A percentile compares a stretch with the other conserved stretches of the same genome.
Conservation (phyloP, 2,797 vertebrate genomes). For the Pseudopleuronectes americanus region DNA sequence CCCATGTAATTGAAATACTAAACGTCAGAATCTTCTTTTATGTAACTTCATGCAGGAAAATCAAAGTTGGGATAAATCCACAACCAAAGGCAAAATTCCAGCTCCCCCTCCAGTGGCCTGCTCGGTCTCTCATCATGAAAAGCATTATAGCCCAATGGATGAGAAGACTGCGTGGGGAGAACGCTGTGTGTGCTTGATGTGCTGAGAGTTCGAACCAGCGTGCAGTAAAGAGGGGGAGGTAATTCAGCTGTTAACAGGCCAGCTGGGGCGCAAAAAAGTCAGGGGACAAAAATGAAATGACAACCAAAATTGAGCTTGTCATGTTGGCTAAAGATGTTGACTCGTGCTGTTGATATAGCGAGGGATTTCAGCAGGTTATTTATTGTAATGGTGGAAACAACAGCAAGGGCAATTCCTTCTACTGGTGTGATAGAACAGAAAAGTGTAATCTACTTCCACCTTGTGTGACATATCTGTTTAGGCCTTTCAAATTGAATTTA, state of each 20-base stretch:
- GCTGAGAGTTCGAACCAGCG: slow-evolving; percentile 21
- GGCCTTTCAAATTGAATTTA: background rate
- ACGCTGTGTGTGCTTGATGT: slow-evolving; percentile 12
- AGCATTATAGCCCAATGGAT: slow-evolving; percentile 25
- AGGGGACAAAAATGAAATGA: slow-evolving; percentile 19
- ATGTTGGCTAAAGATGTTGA: slow-evolving; percentile 5
- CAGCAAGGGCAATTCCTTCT: background rate
- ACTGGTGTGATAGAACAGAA: background rate
- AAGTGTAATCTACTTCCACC: background rate
- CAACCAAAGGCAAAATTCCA: slow-evolving; percentile 19
- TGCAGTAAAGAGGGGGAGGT: background rate
- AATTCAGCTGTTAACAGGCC: slow-evolving; percentile 18
- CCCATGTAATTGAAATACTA: too few relatives aligned
- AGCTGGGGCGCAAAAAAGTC: slow-evolving; percentile 21
- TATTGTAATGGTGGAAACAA: background rate
- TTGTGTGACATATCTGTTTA: background rate
- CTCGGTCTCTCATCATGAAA: slow-evolving; percentile 39
- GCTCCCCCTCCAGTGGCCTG: slow-evolving; percentile 25
- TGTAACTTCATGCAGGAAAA: slow-evolving; percentile 16
- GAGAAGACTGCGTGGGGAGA: slow-evolving; percentile 16
- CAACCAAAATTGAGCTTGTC: slow-evolving; percentile 13
- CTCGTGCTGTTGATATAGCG: background rate
- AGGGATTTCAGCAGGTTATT: slow-evolving; percentile 15
- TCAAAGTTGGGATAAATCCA: slow-evolving; percentile 18
- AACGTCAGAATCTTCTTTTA: background rate